Conservation (phyloP, 2,888 invertebrate genomes). For the Hartigia nigra region DNA sequence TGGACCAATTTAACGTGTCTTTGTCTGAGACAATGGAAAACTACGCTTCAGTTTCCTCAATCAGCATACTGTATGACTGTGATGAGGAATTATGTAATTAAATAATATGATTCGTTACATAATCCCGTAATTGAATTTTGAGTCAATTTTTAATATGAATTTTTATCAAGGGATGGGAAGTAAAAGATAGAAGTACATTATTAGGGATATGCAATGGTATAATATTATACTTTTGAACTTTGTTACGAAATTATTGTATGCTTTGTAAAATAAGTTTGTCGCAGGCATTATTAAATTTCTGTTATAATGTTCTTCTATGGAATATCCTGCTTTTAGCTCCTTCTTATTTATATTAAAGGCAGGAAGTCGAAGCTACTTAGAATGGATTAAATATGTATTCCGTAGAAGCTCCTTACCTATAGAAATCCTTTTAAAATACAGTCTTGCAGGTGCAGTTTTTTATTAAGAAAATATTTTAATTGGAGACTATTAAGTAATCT, state of each 20-base stretch:
- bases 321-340: not conserved
- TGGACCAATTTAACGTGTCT: not conserved
- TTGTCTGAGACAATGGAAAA: not conserved
- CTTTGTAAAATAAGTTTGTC: not conserved
- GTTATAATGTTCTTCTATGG: not conserved
- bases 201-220: not conserved
- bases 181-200: not conserved
- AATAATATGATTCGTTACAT: not conserved
- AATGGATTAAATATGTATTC: not conserved
- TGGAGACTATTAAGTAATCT: not conserved
- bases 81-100: not conserved
- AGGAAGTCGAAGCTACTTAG: not conserved
- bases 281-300: not conserved
- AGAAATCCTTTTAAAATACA: not conserved
- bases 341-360: not conserved
- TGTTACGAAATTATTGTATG: not conserved
- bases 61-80: not conserved
- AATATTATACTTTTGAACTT: not conserved
- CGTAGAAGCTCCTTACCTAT: not conserved
- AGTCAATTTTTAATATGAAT: not conserved
- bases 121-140: not conserved
- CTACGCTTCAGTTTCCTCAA: not conserved
- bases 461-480: not conserved
- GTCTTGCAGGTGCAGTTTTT: not conserved
- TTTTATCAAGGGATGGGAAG: not conserved